These are phyloP conservation scores for Drosophila bocqueti DNA, from an alignment of 1,140 invertebrate genomes.

Conservation along the genomic window DNA sequence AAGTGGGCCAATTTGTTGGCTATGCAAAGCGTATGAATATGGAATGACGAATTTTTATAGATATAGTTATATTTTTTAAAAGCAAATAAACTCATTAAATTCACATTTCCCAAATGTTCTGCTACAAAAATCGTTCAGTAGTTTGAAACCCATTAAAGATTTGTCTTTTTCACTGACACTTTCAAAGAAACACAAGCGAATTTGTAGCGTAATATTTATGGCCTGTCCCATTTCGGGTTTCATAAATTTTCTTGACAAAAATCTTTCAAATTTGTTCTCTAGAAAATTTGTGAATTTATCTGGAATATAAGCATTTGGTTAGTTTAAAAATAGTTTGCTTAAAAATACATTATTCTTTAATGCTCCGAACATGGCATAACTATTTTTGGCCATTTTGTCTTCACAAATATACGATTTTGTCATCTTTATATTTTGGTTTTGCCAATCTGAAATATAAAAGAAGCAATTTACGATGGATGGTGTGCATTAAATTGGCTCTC, in stretches of 20 bases:
- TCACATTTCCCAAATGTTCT: neutral
- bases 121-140: neutral
- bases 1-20: neutral
- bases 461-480: neutral
- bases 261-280: conserved; percentile 2
- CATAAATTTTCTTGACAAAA: conserved; percentile 8
- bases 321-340: neutral
- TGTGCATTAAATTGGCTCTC: conserved; percentile 11
- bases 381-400: conserved; percentile 7
- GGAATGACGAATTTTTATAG: neutral
- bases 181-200: neutral
- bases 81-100: conserved; percentile 2
- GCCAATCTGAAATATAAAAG: conserved; percentile 1
- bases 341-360: conserved; percentile 6
- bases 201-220: conserved; percentile 1
- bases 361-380: neutral
- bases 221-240: neutral
- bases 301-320: neutral
- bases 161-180: neutral
- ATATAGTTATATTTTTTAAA: neutral
- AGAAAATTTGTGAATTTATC: conserved; percentile 3
- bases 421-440: neutral
- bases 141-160: neutral
- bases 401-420: neutral
- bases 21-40: neutral